A percentile compares a stretch with the other conserved stretches of the same genome.
Evolutionary conservation across 2,113 vertebrate species (phyloP).

Genomic region (Romanogobio albipinnatus): DNA sequence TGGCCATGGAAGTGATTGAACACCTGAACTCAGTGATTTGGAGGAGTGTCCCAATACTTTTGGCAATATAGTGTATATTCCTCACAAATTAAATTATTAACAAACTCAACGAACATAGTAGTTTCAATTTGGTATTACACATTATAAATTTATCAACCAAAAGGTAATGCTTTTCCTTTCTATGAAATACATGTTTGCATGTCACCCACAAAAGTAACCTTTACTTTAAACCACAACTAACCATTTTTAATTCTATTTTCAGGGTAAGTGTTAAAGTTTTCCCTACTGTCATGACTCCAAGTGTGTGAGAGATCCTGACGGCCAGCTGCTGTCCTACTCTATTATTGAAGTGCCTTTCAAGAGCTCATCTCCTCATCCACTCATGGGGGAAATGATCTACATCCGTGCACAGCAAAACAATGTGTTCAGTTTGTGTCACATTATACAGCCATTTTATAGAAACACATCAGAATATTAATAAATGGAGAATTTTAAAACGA

Average conservation of each 20-base stretch:
- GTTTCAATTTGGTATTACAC: conserved; percentile 36
- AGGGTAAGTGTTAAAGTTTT: conserved; percentile 60
- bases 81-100: neutral
- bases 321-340: neutral
- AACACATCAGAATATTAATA: neutral
- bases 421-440: conserved; percentile 3
- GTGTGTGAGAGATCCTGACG: neutral
- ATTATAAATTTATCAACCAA: conserved; percentile 52
- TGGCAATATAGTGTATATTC: no score
- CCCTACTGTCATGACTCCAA: conserved; percentile 22
- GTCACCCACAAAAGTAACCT: conserved; percentile 8
- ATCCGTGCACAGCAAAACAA: conserved; percentile 1
- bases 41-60: no score
- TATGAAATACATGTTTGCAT: conserved; percentile 8
- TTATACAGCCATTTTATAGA: neutral
- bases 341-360: conserved; percentile 36
- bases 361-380: neutral
- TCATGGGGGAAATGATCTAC: neutral
- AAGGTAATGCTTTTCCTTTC: conserved; percentile 61
- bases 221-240: conserved; percentile 29
- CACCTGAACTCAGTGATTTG: no score
- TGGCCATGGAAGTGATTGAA: no score
- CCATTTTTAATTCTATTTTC: conserved; percentile 45
- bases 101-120: neutral
- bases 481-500: neutral